These are phyloP conservation scores for Vimba vimba DNA, from an alignment of 2,113 vertebrate genomes.

Conservation along the genomic window DNA sequence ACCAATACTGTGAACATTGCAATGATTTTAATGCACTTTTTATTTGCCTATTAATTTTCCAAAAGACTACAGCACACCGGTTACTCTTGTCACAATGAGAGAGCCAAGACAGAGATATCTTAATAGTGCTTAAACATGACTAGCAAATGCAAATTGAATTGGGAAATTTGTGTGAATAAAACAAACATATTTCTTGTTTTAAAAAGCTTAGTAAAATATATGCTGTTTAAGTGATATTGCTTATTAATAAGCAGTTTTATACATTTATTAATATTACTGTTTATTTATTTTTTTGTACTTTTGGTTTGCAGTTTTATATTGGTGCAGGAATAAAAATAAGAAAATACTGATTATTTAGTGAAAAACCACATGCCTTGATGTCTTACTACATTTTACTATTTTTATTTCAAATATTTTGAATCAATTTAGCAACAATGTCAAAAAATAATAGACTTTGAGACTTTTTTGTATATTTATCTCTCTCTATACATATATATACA, in stretches of 20 bases:
- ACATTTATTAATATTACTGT: background rate
- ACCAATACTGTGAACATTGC: background rate
- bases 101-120: background rate
- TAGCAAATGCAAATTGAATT: background rate
- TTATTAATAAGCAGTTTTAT: too few relatives aligned
- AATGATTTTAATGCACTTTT: background rate
- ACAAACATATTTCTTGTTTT: too few relatives aligned
- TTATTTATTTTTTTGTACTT: background rate
- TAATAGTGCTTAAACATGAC: background rate
- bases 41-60: background rate
- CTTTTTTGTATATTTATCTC: too few relatives aligned
- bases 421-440: background rate
- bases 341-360: background rate
- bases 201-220: too few relatives aligned
- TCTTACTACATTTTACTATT: background rate
- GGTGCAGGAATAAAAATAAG: background rate
- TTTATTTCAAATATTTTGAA: background rate
- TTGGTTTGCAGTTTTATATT: background rate
- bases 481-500: too few relatives aligned
- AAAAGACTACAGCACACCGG: background rate
- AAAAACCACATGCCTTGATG: background rate
- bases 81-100: background rate
- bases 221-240: too few relatives aligned
- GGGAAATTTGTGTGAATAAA: background rate
- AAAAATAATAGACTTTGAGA: background rate